Percentiles rank a stretch among this genome's conserved stretches.
These are phyloP conservation scores for Cebus imitator DNA, from an alignment of 2,113 vertebrate genomes.

Conservation along the genomic window DNA sequence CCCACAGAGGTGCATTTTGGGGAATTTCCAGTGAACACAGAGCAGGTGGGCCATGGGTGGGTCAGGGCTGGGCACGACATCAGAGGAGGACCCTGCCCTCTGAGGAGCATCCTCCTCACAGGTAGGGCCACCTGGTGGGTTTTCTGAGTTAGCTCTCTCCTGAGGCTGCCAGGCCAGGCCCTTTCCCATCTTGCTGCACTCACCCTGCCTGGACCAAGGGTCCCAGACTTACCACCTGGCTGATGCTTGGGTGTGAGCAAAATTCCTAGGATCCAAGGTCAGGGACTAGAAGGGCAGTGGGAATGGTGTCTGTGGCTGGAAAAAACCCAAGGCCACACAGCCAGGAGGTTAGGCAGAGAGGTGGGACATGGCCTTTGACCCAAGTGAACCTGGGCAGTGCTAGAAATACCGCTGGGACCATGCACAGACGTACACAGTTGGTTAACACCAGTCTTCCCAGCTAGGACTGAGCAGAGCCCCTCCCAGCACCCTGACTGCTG, in stretches of 20 bases:
- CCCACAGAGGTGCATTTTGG: neutral
- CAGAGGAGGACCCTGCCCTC: neutral
- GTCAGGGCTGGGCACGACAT: neutral
- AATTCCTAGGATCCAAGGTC: neutral
- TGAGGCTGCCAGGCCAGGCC: no score
- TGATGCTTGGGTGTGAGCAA: neutral
- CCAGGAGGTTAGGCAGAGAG: neutral
- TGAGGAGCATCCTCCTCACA: accelerated
- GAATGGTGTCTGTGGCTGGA: neutral
- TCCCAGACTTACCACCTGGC: neutral
- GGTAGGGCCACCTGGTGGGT: neutral
- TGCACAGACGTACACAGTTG: neutral
- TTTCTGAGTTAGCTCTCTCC: neutral
- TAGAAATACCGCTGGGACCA: neutral
- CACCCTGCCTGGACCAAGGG: neutral
- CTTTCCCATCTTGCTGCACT: neutral
- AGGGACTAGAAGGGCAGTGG: neutral
- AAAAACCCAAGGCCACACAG: neutral
- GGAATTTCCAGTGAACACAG: neutral
- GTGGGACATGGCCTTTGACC: neutral
- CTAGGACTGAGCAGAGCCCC: neutral
- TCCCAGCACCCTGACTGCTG: neutral
- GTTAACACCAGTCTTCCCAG: neutral
- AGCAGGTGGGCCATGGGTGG: neutral
- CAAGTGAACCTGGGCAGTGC: neutral